Evolutionary conservation across 2,113 vertebrate genomes (phyloP).

Genomic region (Eptesicus fuscus): DNA sequence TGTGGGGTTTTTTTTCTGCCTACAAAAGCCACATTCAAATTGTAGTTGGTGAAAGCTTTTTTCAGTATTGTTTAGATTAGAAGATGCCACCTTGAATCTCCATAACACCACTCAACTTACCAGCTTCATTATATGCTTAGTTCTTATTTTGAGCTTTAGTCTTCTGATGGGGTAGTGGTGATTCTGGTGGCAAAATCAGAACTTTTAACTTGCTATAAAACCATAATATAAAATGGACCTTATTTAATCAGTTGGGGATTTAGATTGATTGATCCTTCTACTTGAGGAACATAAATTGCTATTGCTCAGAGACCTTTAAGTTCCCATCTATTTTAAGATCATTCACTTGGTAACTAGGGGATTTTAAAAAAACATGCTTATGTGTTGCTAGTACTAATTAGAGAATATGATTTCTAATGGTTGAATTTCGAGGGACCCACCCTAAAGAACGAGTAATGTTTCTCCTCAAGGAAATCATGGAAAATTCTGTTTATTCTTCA

Average conservation of each 20-base stretch:
- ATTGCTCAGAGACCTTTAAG: conserved; percentile 43
- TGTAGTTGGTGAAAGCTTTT: conserved; percentile 25
- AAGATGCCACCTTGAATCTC: conserved; percentile 24
- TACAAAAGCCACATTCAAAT: neutral
- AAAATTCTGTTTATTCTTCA: conserved; percentile 67
- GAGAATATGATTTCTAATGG: conserved; percentile 58
- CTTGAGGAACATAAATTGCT: conserved; percentile 42
- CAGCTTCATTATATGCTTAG: neutral
- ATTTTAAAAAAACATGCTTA: neutral
- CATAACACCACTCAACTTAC: neutral
- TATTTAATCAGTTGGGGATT: conserved; percentile 52
- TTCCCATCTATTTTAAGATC: conserved; percentile 28
- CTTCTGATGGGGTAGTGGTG: neutral
- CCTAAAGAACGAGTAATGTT: conserved; percentile 59
- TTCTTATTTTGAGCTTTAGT: conserved; percentile 17
- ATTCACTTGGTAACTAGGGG: conserved; percentile 29
- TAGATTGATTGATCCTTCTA: neutral
- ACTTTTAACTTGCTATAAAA: conserved; percentile 42
- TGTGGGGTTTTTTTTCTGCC: neutral
- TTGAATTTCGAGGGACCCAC: conserved; percentile 59
- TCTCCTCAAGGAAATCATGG: conserved; percentile 69
- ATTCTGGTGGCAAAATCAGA: conserved; percentile 54
- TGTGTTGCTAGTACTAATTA: conserved; percentile 57
- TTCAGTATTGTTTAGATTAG: neutral
- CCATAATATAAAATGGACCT: neutral